Base-by-base conservation (phyloP, 35 echinoderm and acorn worm genomes). In the Heliocidaris erythrogramma region DNA sequence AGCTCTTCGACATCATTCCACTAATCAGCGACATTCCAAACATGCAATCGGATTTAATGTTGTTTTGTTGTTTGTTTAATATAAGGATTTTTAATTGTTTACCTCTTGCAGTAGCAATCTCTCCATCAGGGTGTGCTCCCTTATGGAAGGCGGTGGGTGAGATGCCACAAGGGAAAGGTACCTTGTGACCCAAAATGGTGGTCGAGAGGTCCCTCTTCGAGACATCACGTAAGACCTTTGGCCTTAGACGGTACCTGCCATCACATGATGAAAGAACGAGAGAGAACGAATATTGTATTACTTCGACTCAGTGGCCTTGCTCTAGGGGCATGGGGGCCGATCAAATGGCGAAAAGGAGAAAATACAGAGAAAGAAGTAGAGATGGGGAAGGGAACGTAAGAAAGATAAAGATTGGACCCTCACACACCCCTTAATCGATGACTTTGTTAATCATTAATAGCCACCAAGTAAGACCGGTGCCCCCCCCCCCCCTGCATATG, bases 101-200 rank as follows among this genome's bases (percentile, higher is more conserved):
- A 98, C 97, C 97, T 93, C 92, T 97, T 29, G 95, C 95, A 30
- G 96, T 98, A 18, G 97, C 97, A 8, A 96, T 94, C 93, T 98
- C 97, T 30, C 96, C 97, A 60, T 97, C 94, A 47, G 92, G 94
- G 90, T 97, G 95, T 13, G 95, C 95, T 87, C 96, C 61, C 16
- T 92, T 52, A 8, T 99, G 98, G 47, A 93, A 86, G 6, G 96
- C 95, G 3, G 96, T 94, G n/a, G 98, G 98, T 31, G 95, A 90
- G n/a, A 99, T 52, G 31, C 95, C 92, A 29, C 97, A 78, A 30
- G 98, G 98, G 88, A 96, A 96, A 30, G 49, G 24, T 2, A 99
- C 93, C 14, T 18, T 85, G 10, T 94, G 69, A 84, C 98, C 98
- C 30, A 99, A 95, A 7, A 99, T 94, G 27, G 92, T 97, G 6